Evolutionary conservation across 2,888 invertebrate genomes (phyloP), one percentile per base, ranked within the genome.

Genomic region (Diadromus collaris): DNA sequence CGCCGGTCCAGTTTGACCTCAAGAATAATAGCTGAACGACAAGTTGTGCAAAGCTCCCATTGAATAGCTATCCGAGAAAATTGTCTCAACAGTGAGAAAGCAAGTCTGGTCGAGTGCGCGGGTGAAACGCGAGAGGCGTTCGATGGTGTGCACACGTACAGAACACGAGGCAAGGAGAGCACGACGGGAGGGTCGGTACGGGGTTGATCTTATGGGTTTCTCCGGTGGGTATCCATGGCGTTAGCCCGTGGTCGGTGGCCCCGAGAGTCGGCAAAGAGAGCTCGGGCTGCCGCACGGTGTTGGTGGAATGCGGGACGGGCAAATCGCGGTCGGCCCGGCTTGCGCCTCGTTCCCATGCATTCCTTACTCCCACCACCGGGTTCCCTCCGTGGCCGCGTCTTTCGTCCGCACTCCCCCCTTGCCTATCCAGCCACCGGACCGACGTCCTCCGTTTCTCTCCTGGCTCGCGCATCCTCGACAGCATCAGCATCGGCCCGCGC

Each of bases 311-410:
- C 84, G 84, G 83, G 83, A 82, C 89, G 87, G 88, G 87, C 89
- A 88, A 90, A 89, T 90, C 90, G 90, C 90, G 91, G 90, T 90
- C 90, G 90, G 90, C 89, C 90, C 89, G 38, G 90, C 83, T 84
- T 89, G 89, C 83, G 82, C 87, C 87, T 86, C 88, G 88, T 88
- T 88, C 88, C 88, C 84, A 84, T 84, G 92, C 91, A 91, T 92
- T 89, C 91, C 91, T 88, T 80, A 83, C 83, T 89, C 90, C 89
- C 88, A 85, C 79, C 56, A 54, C 71, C 68, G 64, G 61, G 19
- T n/a, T 51, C 16, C 27, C 16, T 16, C 6, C 2, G 16, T 16
- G 38, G 38, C 27, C 16, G 81, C 72, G 56, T 78, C 81, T 79
- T 78, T 76, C 80, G 60, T 60, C 68, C 78, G 34, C 61, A 34